A percentile compares a stretch with the other conserved stretches of the same genome.
Conservation (phyloP, 2,113 vertebrate species). For the Melanotaenia duboulayi region DNA sequence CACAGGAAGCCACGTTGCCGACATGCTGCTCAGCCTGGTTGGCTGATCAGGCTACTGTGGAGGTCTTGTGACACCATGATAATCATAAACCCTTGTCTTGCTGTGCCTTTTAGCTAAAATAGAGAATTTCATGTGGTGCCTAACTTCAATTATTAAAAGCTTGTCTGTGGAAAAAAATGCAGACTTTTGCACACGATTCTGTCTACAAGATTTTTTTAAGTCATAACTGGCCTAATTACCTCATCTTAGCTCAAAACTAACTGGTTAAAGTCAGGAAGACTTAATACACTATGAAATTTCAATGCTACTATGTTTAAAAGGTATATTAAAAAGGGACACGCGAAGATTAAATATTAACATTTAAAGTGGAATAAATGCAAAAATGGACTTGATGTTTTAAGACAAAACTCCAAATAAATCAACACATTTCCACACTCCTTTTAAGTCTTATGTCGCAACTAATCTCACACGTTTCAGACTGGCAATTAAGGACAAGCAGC, state of each 20-base stretch:
- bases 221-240: slow-evolving; percentile 48
- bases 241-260: background rate
- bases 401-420: no score
- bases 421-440: no score
- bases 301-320: background rate
- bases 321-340: background rate
- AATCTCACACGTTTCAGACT: slow-evolving; percentile 21
- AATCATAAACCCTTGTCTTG: slow-evolving; percentile 63
- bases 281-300: background rate
- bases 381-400: no score
- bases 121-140: slow-evolving; percentile 54
- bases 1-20: slow-evolving; percentile 71
- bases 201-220: slow-evolving; percentile 3
- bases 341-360: background rate
- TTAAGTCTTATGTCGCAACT: no score
- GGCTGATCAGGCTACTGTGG: slow-evolving; percentile 30
- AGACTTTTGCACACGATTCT: slow-evolving; percentile 20
- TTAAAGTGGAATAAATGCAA: no score
- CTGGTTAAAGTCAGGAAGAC: background rate
- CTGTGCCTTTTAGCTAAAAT: slow-evolving; percentile 54
- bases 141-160: slow-evolving; percentile 46
- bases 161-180: slow-evolving; percentile 31
- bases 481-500: slow-evolving; percentile 22
- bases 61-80: slow-evolving; percentile 71
- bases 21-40: slow-evolving; percentile 53